Evolutionary conservation across 1,140 invertebrate genomes (phyloP), one percentile per base, ranked within the genome.

Genomic region (Hypsibius dujardini): DNA sequence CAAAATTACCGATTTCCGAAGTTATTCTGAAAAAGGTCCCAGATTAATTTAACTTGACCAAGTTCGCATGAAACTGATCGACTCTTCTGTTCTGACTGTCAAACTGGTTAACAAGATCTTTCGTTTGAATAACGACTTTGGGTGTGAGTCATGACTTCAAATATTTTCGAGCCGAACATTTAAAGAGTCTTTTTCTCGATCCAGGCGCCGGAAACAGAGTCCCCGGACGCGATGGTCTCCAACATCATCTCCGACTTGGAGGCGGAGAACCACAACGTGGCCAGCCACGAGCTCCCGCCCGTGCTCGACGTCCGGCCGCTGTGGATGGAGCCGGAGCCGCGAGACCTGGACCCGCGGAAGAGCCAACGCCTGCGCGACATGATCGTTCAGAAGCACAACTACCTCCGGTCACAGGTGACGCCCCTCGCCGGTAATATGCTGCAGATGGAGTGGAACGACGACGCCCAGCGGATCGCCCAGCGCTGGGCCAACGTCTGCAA

Each of bases 371-470:
- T 67, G 62, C 12, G 45, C 3, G 62, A 67, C 42, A 14, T 67
- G 42, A 67, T 67, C 7, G 62, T 67, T 12, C 7, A 67, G 7
- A 67, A 67, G 45, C 62, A 67, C 42, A 67, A 67, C 42, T 3
- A 14, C 62, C 62, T 67, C 62, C 7, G 62, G 3, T 67, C 62
- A 3, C 12, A 14, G 62, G 62, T 67, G 12, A 67, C 3, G 7
- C 62, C 62, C 3, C 7, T 42, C 7, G 62, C 62, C 45, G 62
- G 12, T 3, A 67, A 67, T 42, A 67, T 67, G 62, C 62, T 67
- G 7, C 12, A 67, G 42, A 67, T 67, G 62, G 62, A 67, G 42
- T 67, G 62, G 62, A 67, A 67, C 62, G 62, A 67, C 3, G 62
- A 67, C 3, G 62, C 62, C 7, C 7, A 7, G 3, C 7, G 42